Evolutionary conservation across 2,888 invertebrate species (phyloP).

Genomic region (Pollenia labialis): DNA sequence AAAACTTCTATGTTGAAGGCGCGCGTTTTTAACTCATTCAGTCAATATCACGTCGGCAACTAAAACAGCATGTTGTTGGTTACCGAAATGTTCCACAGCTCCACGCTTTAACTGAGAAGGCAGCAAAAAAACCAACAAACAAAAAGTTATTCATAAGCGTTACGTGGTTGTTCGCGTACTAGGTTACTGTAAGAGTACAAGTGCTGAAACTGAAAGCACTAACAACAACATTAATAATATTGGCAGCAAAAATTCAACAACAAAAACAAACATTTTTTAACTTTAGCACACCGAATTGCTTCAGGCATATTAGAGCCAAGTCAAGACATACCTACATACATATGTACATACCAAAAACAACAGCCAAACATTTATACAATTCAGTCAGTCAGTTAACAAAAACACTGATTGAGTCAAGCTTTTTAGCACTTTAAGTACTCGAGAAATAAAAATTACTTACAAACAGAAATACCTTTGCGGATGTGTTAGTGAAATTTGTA

Average conservation of each 20-base stretch:
- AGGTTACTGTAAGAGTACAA: conserved; percentile 61
- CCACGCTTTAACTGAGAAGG: conserved; percentile 64
- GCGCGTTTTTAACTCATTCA: conserved; percentile 80
- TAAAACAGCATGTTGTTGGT: conserved; percentile 77
- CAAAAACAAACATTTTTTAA: conserved; percentile 27
- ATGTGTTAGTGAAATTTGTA: conserved; percentile 45
- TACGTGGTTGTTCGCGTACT: conserved; percentile 50
- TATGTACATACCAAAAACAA: no score
- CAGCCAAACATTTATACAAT: conserved; percentile 22
- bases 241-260: not conserved
- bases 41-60: conserved; percentile 84
- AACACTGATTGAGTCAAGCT: conserved; percentile 65
- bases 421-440: conserved; percentile 70
- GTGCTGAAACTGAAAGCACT: conserved; percentile 38
- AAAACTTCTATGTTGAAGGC: conserved; percentile 57
- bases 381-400: conserved; percentile 47
- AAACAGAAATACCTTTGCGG: conserved; percentile 23
- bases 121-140: conserved; percentile 49
- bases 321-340: not conserved
- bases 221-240: conserved; percentile 20
- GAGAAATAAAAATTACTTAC: conserved; percentile 16
- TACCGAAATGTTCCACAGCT: conserved; percentile 67
- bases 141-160: conserved; percentile 49
- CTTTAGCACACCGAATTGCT: conserved; percentile 62
- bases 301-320: conserved; percentile 41